A percentile compares a stretch with the other conserved stretches of the same genome.
Evolutionary conservation across 2,888 invertebrate genomes (phyloP).

Genomic region (Gastracanthus pulcherrimus): DNA sequence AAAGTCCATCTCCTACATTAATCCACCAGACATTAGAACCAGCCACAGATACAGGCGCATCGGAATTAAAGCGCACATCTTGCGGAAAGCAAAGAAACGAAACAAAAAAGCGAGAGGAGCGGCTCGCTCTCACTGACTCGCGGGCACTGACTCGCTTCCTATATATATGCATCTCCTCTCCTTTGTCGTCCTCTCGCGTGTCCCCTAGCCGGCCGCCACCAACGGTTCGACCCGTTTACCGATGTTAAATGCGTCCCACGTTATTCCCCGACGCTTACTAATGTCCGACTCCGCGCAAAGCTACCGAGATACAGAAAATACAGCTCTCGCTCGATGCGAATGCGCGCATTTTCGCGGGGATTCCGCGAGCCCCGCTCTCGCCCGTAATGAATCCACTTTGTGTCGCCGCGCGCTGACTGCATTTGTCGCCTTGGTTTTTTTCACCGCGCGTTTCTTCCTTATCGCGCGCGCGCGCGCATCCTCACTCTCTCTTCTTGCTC

Average conservation of each 20-base stretch:
- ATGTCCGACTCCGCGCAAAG: slow-evolving; percentile 68
- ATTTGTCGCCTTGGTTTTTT: slow-evolving; percentile 22
- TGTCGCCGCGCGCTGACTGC: slow-evolving; percentile 58
- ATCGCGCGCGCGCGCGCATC: slow-evolving; percentile 53
- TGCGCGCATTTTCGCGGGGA: slow-evolving; percentile 68
- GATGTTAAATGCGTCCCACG: slow-evolving; percentile 75
- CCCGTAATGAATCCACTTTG: slow-evolving; percentile 75
- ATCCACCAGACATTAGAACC: neutral
- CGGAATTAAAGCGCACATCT: slow-evolving; percentile 1
- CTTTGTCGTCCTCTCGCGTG: neutral
- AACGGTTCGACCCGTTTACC: slow-evolving; percentile 72
- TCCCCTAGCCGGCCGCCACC: slow-evolving; percentile 60
- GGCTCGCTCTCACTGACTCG: slow-evolving; percentile 63
- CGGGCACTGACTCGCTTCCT: slow-evolving; percentile 13
- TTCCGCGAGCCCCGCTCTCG: slow-evolving; percentile 66
- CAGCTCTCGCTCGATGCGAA: slow-evolving; percentile 64
- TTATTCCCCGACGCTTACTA: slow-evolving; percentile 74
- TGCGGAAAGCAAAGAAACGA: neutral
- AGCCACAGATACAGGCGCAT: neutral
- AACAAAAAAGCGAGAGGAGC: slow-evolving; percentile 44
- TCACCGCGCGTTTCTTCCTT: slow-evolving; percentile 27
- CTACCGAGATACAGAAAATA: slow-evolving; percentile 53
- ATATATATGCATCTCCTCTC: neutral
- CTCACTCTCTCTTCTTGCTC: too few species aligned
- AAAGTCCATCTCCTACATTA: neutral